phyloP scores from a whole-genome alignment of 2,113 vertebrate species.

The Pristiophorus japonicus region DNA sequence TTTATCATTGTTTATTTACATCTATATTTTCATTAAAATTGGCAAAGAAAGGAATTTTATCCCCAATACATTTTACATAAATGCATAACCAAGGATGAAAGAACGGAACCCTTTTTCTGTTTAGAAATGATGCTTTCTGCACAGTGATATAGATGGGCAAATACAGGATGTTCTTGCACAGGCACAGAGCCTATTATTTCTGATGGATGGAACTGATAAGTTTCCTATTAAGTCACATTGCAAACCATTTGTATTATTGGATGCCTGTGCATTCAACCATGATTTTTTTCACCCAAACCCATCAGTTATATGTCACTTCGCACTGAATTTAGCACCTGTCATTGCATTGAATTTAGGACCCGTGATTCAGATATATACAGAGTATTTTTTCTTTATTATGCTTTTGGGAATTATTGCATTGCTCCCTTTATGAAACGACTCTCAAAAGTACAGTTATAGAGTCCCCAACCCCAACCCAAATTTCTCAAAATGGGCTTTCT shows the following conservation, averaged over 20 bases:
- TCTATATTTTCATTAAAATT: background rate
- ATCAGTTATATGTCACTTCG: background rate
- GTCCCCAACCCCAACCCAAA: background rate
- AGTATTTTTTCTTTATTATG: background rate
- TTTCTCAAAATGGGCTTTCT: background rate
- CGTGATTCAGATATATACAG: background rate
- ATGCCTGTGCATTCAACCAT: background rate
- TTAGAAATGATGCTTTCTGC: background rate
- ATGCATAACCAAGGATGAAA: background rate
- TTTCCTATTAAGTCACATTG: background rate
- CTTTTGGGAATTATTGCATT: background rate
- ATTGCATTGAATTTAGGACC: background rate
- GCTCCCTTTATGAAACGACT: background rate
- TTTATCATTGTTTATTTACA: background rate
- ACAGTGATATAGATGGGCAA: background rate
- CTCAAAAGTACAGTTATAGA: background rate
- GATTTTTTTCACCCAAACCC: background rate
- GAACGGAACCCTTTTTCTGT: background rate
- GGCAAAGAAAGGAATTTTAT: background rate
- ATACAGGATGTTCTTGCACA: background rate
- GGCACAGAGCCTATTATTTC: background rate
- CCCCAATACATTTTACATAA: background rate
- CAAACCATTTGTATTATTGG: slow-evolving; percentile 4
- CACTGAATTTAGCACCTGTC: background rate
- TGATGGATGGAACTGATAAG: background rate